These are phyloP conservation scores for Idaea aversata DNA, from an alignment of 2,888 invertebrate genomes.

Conservation along the genomic window DNA sequence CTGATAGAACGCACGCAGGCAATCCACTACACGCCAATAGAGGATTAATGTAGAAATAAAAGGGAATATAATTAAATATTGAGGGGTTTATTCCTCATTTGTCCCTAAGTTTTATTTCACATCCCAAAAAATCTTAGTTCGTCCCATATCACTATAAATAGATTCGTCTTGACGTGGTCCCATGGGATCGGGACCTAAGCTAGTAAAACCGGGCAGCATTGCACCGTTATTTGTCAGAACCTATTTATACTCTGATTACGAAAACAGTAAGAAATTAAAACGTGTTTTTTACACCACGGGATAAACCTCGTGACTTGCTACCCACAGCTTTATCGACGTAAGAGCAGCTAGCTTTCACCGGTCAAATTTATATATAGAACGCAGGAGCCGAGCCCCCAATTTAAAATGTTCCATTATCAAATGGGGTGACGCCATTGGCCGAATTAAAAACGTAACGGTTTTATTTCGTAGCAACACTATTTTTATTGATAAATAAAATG, in stretches of 20 bases:
- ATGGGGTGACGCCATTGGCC: slow-evolving; percentile 34
- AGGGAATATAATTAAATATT: no score
- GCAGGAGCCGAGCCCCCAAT: slow-evolving; percentile 49
- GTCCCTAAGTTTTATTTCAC: no score
- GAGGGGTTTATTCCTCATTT: no score
- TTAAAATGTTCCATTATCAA: slow-evolving; percentile 40
- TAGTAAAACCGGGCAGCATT: not conserved
- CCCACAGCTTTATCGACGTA: slow-evolving; percentile 6
- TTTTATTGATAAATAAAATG: not conserved
- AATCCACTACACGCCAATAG: no score
- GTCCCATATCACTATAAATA: no score
- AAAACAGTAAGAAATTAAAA: not conserved
- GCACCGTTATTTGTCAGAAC: not conserved
- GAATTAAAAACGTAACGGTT: slow-evolving; percentile 27
- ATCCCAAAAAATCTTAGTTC: no score
- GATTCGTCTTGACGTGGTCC: no score
- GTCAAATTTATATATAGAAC: slow-evolving; percentile 28
- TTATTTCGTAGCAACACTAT: not conserved
- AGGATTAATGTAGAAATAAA: no score
- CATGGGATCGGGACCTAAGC: not conserved
- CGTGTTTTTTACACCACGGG: not conserved
- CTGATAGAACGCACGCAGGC: no score
- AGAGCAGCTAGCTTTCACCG: slow-evolving; percentile 34
- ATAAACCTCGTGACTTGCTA: not conserved
- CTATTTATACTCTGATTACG: not conserved